These are phyloP conservation scores for Isotomurus palustris DNA, from an alignment of 2,888 invertebrate genomes.

Conservation along the genomic window DNA sequence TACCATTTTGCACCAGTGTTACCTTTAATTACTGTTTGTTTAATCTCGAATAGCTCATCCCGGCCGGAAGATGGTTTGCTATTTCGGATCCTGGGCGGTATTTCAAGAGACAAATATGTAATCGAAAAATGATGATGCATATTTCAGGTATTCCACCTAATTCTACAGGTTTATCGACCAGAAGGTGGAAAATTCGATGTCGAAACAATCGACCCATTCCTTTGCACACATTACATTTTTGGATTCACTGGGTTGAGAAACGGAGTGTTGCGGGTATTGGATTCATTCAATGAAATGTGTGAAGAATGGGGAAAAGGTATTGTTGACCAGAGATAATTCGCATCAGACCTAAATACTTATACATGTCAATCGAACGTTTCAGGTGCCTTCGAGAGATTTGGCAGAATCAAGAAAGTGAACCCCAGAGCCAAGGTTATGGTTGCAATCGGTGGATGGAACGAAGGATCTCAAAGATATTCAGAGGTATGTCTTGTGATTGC, in stretches of 20 bases:
- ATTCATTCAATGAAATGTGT: conserved; percentile 56
- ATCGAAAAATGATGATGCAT: background rate
- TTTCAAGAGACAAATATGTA: conserved; percentile 58
- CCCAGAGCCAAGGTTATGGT: conserved; percentile 49
- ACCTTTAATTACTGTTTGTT: too few relatives aligned
- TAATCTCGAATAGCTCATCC: too few relatives aligned
- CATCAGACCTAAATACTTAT: background rate
- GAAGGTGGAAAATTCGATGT: conserved; percentile 64
- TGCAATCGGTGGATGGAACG: conserved; percentile 52
- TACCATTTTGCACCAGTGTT: too few relatives aligned
- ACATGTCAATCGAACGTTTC: background rate
- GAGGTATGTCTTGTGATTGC: too few relatives aligned
- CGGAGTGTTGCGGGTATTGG: conserved; percentile 51
- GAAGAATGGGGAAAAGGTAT: conserved; percentile 59
- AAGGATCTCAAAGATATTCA: conserved; percentile 61
- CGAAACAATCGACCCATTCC: conserved; percentile 47
- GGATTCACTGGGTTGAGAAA: conserved; percentile 63
- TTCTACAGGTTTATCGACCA: conserved; percentile 55
- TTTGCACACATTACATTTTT: conserved; percentile 55
- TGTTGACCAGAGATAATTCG: conserved; percentile 3
- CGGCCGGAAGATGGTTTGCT: conserved; percentile 63
- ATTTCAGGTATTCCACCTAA: background rate
- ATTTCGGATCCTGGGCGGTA: conserved; percentile 71
- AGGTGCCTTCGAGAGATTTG: conserved; percentile 49
- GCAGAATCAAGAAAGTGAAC: conserved; percentile 48